Evolutionary conservation across 2,888 invertebrate species (phyloP).

Genomic region (Meliscaeva auricollis): DNA sequence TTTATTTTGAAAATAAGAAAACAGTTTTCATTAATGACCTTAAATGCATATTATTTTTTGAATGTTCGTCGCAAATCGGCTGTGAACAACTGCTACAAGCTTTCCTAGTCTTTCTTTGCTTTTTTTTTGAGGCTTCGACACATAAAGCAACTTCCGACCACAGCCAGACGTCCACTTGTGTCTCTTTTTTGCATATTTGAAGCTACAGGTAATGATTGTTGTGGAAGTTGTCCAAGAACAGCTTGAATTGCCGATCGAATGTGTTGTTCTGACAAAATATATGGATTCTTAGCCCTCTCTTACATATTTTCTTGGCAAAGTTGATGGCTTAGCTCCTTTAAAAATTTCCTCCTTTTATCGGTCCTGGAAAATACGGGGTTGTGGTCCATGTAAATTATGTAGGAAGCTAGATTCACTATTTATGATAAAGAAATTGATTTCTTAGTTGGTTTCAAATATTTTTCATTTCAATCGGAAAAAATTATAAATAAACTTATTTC

Average conservation of each 20-base stretch:
- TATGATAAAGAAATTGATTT: constrained; percentile 26
- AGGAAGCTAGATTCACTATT: constrained; percentile 29
- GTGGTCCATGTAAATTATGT: constrained; percentile 4
- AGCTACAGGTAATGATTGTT: too few species aligned
- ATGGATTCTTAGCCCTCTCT: background rate
- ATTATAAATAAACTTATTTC: constrained; percentile 68
- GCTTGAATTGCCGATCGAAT: background rate
- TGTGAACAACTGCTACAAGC: background rate
- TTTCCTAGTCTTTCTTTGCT: background rate
- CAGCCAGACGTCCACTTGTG: background rate
- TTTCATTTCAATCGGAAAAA: constrained; percentile 64
- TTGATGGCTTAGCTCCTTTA: background rate
- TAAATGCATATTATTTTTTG: background rate
- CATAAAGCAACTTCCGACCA: background rate
- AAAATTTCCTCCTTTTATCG: background rate
- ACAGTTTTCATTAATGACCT: too few species aligned
- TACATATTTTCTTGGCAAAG: background rate
- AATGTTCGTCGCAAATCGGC: background rate
- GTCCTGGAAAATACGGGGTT: background rate
- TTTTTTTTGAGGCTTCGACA: background rate
- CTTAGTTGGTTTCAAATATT: constrained; percentile 40
- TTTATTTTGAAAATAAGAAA: too few species aligned
- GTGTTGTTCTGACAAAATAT: background rate
- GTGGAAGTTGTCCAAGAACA: background rate
- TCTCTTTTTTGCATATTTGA: background rate